Evolutionary conservation across 2,113 vertebrate genomes (phyloP).

Genomic region (Sinocyclocheilus rhinocerous): DNA sequence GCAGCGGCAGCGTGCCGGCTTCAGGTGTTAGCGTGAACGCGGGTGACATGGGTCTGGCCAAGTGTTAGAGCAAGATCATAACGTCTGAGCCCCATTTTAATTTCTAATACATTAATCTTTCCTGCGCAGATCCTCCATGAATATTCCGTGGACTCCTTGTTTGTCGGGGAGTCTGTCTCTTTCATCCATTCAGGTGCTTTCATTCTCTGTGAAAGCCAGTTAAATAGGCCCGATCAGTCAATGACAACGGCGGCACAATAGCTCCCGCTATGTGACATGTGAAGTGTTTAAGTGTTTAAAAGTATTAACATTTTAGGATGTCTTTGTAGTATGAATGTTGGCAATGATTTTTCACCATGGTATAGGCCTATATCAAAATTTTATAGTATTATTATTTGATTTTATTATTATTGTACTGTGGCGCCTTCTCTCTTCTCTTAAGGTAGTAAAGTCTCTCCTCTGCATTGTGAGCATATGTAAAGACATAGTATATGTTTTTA

Average conservation of each 20-base stretch:
- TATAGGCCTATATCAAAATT: background rate
- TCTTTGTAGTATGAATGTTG: background rate
- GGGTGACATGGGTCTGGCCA: constrained; percentile 99
- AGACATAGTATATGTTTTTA: background rate
- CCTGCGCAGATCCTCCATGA: constrained; percentile 98
- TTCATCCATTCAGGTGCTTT: constrained; percentile 99
- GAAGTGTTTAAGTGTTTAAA: no score
- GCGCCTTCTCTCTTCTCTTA: background rate
- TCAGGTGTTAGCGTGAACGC: constrained; percentile 80
- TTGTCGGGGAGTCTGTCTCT: constrained; percentile 95
- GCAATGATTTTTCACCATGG: background rate
- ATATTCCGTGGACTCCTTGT: constrained; percentile 97
- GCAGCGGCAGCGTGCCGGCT: constrained; percentile 94
- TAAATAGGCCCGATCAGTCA: constrained; percentile 99
- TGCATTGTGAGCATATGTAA: background rate
- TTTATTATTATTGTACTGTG: background rate
- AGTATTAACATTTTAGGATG: no score
- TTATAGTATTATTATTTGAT: background rate
- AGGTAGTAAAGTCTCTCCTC: background rate
- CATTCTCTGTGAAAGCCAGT: constrained; percentile 92
- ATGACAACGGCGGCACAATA: constrained; percentile 95
- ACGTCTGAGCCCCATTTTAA: constrained; percentile 98
- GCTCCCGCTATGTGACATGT: constrained; percentile 71
- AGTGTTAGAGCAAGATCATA: constrained; percentile 99
- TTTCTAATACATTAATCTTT: constrained; percentile 99